Percentiles rank a stretch among this genome's conserved stretches.
Conservation (phyloP, 1,140 invertebrate species). For the Drosophila neocordata region DNA sequence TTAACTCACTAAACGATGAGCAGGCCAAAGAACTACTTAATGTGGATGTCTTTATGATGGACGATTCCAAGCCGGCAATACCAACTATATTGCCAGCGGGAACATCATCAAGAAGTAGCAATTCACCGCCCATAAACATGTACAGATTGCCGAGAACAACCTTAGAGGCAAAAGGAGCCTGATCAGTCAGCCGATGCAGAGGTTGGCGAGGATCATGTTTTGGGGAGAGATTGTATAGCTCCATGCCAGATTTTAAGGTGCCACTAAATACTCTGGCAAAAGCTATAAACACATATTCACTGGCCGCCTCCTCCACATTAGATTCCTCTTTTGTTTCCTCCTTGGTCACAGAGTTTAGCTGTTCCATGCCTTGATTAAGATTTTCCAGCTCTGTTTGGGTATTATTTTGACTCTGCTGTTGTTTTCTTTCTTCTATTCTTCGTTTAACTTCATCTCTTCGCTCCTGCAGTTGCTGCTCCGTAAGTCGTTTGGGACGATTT, state of each 20-base stretch:
- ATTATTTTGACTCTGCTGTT: constrained; percentile 80
- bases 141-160: constrained; percentile 90
- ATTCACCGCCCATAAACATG: constrained; percentile 96
- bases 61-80: constrained; percentile 93
- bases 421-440: constrained; percentile 84
- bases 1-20: constrained; percentile 94
- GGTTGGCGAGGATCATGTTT: constrained; percentile 92
- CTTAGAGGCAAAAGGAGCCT: constrained; percentile 84
- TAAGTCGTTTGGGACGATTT: constrained; percentile 89
- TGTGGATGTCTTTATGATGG: constrained; percentile 95
- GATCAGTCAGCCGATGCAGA: constrained; percentile 47
- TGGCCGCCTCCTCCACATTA: constrained; percentile 53
- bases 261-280: constrained; percentile 98
- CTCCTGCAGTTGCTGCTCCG: constrained; percentile 89
- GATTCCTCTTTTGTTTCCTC: constrained; percentile 64
- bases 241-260: constrained; percentile 89
- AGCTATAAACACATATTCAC: constrained; percentile 91
- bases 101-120: constrained; percentile 91
- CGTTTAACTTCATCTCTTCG: constrained; percentile 88
- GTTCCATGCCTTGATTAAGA: constrained; percentile 83
- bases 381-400: constrained; percentile 83
- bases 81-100: constrained; percentile 95
- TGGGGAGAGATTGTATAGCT: constrained; percentile 93
- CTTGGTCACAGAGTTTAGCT: constrained; percentile 43
- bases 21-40: constrained; percentile 92